Evolutionary conservation across 2,113 vertebrate species (phyloP).

Genomic region (Cromileptes altivelis): DNA sequence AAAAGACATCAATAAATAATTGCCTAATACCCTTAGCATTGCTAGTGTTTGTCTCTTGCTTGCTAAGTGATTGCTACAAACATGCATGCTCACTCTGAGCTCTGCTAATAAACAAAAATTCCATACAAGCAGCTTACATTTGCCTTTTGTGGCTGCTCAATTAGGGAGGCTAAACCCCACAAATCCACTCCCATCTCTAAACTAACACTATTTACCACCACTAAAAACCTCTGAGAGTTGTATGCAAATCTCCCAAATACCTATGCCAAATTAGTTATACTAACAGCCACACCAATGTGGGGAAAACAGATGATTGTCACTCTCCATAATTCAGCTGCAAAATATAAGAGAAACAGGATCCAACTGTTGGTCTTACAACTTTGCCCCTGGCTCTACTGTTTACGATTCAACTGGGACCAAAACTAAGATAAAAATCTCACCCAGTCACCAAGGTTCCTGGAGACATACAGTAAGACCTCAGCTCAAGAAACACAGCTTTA

Average conservation of each 20-base stretch:
- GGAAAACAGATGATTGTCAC: neutral
- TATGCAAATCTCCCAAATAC: constrained; percentile 22
- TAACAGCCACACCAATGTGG: neutral
- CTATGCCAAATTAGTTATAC: constrained; percentile 7
- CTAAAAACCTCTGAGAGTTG: constrained; percentile 5
- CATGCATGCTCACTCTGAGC: neutral
- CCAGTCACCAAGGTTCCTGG: constrained; percentile 6
- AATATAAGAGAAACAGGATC: constrained; percentile 1
- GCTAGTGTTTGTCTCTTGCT: neutral
- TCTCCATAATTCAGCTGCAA: neutral
- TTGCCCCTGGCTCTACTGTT: neutral
- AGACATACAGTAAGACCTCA: neutral
- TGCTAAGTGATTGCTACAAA: constrained; percentile 13
- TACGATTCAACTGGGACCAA: neutral
- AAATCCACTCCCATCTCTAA: constrained; percentile 32
- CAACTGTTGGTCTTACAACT: neutral
- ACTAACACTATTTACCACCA: constrained; percentile 9
- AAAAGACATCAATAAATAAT: neutral
- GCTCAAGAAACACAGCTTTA: constrained; percentile 10
- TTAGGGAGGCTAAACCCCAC: constrained; percentile 35
- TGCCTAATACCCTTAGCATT: neutral
- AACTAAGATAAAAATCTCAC: neutral
- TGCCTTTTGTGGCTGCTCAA: constrained; percentile 28
- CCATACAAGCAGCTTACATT: constrained; percentile 8
- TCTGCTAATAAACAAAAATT: constrained; percentile 6